phyloP scores from a whole-genome alignment of 2,797 vertebrate species.

The Alexandromys oeconomus region DNA sequence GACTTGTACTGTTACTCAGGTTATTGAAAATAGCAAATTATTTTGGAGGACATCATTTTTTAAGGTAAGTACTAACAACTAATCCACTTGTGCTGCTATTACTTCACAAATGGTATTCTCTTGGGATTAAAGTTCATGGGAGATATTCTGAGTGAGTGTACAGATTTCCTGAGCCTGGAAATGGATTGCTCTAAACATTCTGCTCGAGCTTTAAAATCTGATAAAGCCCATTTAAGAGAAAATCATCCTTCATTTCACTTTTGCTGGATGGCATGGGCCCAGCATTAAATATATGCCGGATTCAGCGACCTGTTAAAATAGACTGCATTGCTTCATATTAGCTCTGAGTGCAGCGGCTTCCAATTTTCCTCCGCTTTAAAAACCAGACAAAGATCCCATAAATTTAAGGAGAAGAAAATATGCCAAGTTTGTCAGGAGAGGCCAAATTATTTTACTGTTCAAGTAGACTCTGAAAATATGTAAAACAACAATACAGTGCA shows the following conservation, averaged over 20 bases:
- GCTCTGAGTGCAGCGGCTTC: conserved; percentile 41
- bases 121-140: background rate
- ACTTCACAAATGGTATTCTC: background rate
- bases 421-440: conserved; percentile 31
- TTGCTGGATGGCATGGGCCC: conserved; percentile 35
- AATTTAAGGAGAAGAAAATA: conserved; percentile 40
- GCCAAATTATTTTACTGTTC: conserved; percentile 37
- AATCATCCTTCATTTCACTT: conserved; percentile 57
- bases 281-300: conserved; percentile 33
- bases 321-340: conserved; percentile 44
- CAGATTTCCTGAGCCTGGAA: background rate
- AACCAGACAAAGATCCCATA: conserved; percentile 32
- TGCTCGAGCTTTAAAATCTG: conserved; percentile 37
- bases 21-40: conserved; percentile 37
- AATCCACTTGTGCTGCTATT: background rate
- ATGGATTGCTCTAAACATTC: conserved; percentile 34
- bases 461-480: background rate
- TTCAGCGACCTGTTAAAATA: conserved; percentile 58
- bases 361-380: conserved; percentile 63
- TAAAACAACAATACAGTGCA: conserved; percentile 25
- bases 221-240: conserved; percentile 21
- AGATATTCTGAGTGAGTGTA: background rate
- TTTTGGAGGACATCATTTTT: conserved; percentile 16
- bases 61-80: conserved; percentile 33
- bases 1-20: background rate